These are phyloP conservation scores for Tinea pellionella DNA, from an alignment of 2,888 invertebrate genomes.

Conservation along the genomic window DNA sequence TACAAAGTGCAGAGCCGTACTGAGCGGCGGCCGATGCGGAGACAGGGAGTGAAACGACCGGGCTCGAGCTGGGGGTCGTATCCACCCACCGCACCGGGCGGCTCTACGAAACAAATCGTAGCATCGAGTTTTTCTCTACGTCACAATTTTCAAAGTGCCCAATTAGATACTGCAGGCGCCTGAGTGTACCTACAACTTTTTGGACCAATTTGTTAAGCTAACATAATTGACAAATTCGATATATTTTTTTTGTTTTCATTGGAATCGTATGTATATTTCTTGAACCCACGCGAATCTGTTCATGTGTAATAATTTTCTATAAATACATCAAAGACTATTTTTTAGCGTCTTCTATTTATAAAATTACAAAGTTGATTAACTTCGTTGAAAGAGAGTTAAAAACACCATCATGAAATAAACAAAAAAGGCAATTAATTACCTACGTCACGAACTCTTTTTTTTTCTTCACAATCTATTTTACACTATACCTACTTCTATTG, in stretches of 20 bases:
- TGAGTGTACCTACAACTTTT: background rate
- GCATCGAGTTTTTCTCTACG: constrained; percentile 36
- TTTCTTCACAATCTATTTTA: too few species aligned
- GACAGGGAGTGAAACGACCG: constrained; percentile 25
- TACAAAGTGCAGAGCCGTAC: constrained; percentile 31
- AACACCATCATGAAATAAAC: too few species aligned
- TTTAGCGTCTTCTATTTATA: background rate
- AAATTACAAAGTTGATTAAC: background rate
- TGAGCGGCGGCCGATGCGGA: constrained; percentile 39
- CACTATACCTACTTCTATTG: too few species aligned
- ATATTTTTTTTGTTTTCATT: background rate
- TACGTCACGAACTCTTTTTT: too few species aligned
- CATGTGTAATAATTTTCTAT: background rate
- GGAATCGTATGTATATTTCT: background rate
- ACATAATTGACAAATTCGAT: constrained; percentile 3
- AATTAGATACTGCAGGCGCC: background rate
- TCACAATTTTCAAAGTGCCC: constrained; percentile 3
- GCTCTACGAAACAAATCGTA: constrained; percentile 41
- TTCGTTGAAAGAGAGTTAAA: background rate
- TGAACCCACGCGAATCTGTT: background rate
- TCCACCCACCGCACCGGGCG: constrained; percentile 29
- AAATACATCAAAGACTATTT: constrained; percentile 4
- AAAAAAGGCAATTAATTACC: too few species aligned
- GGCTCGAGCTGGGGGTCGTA: constrained; percentile 25
- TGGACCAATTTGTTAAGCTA: background rate